Evolutionary conservation across 2,888 invertebrate species (phyloP).

Genomic region (Baronia brevicornis): DNA sequence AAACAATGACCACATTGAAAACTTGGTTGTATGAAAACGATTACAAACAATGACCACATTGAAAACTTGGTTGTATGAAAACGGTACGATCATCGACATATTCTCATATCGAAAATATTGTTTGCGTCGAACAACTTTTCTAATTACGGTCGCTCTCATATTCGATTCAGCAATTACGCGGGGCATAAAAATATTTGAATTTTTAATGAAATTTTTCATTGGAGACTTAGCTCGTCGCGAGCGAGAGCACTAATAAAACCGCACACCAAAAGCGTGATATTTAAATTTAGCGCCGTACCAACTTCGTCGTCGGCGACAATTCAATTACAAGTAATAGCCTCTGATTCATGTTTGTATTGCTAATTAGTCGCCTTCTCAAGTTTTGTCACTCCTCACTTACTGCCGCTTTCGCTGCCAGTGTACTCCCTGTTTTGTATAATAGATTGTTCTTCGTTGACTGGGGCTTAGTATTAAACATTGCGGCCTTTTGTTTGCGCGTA

Average conservation of each 20-base stretch:
- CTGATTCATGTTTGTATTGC: constrained; percentile 76
- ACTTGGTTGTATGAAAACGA: constrained; percentile 37
- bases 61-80: constrained; percentile 38
- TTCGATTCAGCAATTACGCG: constrained; percentile 16
- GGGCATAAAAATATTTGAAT: constrained; percentile 21
- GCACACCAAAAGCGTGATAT: constrained; percentile 58
- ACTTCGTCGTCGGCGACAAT: constrained; percentile 67
- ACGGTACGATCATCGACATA: constrained; percentile 41
- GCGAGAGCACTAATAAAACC: constrained; percentile 41
- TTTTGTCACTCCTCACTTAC: constrained; percentile 71
- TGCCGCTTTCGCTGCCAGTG: constrained; percentile 39
- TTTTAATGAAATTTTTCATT: constrained; percentile 22
- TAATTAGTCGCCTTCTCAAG: constrained; percentile 72
- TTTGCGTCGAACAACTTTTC: constrained; percentile 17
- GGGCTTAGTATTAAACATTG: constrained; percentile 42
- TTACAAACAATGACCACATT: constrained; percentile 55
- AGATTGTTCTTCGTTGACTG: constrained; percentile 54
- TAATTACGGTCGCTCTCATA: constrained; percentile 20
- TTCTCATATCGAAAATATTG: constrained; percentile 27
- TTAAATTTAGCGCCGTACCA: constrained; percentile 66
- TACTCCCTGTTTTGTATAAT: constrained; percentile 54
- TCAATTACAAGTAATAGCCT: constrained; percentile 75
- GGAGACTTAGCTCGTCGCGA: constrained; percentile 18
- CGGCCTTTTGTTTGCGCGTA: constrained; percentile 46
- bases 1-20: constrained; percentile 56